Evolutionary conservation across 2,797 vertebrate species (phyloP).

Genomic region (Pangasius djambal): DNA sequence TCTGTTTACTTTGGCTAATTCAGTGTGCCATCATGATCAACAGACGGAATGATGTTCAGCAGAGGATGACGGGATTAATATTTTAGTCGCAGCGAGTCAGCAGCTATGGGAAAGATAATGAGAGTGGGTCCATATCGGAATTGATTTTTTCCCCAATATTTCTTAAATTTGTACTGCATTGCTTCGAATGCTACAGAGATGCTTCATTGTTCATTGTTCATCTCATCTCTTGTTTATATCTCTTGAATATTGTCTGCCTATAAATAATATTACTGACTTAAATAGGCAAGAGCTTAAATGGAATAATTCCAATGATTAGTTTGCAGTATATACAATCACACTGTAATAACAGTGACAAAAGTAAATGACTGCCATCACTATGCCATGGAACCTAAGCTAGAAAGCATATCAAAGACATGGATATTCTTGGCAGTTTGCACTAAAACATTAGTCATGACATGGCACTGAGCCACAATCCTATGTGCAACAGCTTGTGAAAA

Average conservation of each 20-base stretch:
- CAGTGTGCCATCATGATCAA: conserved; percentile 56
- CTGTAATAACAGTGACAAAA: not conserved
- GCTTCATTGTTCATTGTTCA: not conserved
- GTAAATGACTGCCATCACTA: not conserved
- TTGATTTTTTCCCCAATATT: not conserved
- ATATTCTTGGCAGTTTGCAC: conserved; percentile 25
- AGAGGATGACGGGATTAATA: conserved; percentile 21
- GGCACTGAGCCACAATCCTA: conserved; percentile 46
- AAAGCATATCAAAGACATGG: conserved; percentile 12
- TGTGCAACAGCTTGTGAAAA: not conserved
- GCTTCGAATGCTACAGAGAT: not conserved
- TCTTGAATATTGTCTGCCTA: not conserved
- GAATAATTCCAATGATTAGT: not conserved
- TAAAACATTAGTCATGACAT: conserved; percentile 39
- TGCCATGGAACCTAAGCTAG: not conserved
- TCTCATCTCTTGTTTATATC: too few species aligned
- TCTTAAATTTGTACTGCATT: not conserved
- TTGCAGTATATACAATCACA: not conserved
- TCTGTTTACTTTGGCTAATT: conserved; percentile 55
- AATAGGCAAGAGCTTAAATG: not conserved
- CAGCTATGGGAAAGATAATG: not conserved
- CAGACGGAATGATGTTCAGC: conserved; percentile 40
- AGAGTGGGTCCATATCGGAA: not conserved
- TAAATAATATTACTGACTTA: not conserved
- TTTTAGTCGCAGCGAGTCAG: not conserved